Conservation (phyloP, 2,113 vertebrate genomes). For the Promerops cafer region DNA sequence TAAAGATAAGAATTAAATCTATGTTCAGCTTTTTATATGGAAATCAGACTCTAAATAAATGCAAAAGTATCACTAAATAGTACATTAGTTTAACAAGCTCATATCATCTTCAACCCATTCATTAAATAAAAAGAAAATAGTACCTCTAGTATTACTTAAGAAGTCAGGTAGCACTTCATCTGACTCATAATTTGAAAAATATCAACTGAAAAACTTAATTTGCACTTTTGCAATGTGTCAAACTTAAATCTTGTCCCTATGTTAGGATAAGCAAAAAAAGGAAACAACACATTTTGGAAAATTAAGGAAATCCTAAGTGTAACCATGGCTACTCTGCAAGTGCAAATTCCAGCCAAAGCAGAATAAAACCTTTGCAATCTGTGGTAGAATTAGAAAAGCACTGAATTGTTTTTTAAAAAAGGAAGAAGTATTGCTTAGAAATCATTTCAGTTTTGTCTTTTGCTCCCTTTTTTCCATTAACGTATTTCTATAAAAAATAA, state of each 20-base stretch:
- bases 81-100: neutral
- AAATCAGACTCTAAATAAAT: neutral
- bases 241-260: neutral
- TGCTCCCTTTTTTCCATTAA: neutral
- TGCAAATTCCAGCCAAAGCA: neutral
- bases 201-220: neutral
- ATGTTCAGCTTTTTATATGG: neutral
- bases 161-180: neutral
- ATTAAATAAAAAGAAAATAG: neutral
- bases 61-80: neutral
- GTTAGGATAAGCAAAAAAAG: neutral
- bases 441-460: neutral
- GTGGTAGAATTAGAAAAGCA: neutral
- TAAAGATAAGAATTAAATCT: neutral
- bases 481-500: neutral
- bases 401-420: neutral
- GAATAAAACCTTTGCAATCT: neutral
- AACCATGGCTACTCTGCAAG: neutral
- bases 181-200: neutral
- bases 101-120: neutral
- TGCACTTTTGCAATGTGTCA: neutral
- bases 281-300: neutral
- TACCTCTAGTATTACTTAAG: neutral
- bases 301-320: neutral
- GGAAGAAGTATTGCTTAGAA: neutral